A percentile compares a stretch with the other conserved stretches of the same genome.
Conservation (phyloP, 37 sponge, comb jelly and placozoan species). For the Bolinopsis microptera region DNA sequence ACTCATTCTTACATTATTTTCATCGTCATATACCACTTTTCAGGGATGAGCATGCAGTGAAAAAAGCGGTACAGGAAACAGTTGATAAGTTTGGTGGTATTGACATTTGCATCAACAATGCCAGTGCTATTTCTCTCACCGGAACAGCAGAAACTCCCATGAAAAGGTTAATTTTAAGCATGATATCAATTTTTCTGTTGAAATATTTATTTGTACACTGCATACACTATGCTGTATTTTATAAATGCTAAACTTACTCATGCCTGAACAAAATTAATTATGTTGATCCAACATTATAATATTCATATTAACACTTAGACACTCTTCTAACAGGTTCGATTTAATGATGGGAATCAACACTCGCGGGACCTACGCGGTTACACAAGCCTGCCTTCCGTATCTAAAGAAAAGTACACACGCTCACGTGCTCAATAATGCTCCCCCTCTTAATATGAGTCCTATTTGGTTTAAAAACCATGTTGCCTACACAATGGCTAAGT, state of each 20-base stretch:
- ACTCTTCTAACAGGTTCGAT: slow-evolving; percentile 89
- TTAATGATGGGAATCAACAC: slow-evolving; percentile 96
- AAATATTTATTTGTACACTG: too few species aligned
- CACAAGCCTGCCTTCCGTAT: slow-evolving; percentile 93
- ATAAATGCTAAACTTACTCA: too few species aligned
- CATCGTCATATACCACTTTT: too few species aligned
- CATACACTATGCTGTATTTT: too few species aligned
- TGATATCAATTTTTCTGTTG: too few species aligned
- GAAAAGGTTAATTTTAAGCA: slow-evolving; percentile 73
- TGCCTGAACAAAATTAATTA: too few species aligned
- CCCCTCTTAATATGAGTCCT: slow-evolving; percentile 93
- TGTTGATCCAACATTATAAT: too few species aligned
- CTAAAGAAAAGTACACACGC: slow-evolving; percentile 83
- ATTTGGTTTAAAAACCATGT: slow-evolving; percentile 88
- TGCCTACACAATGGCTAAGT: slow-evolving; percentile 99
- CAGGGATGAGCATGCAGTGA: slow-evolving; percentile 78
- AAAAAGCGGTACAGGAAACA: slow-evolving; percentile 80
- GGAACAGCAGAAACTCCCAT: slow-evolving; percentile 88
- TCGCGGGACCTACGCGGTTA: slow-evolving; percentile 89
- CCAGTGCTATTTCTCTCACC: slow-evolving; percentile 95
- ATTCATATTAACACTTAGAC: too few species aligned
- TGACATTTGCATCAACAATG: slow-evolving; percentile 95
- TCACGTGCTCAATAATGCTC: slow-evolving; percentile 96
- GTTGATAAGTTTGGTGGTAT: slow-evolving; percentile 95
- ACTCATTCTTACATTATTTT: too few species aligned